Evolutionary conservation across 2,797 vertebrate genomes (phyloP), one percentile per base, ranked within the genome.

Genomic region (Tadarida brasiliensis): DNA sequence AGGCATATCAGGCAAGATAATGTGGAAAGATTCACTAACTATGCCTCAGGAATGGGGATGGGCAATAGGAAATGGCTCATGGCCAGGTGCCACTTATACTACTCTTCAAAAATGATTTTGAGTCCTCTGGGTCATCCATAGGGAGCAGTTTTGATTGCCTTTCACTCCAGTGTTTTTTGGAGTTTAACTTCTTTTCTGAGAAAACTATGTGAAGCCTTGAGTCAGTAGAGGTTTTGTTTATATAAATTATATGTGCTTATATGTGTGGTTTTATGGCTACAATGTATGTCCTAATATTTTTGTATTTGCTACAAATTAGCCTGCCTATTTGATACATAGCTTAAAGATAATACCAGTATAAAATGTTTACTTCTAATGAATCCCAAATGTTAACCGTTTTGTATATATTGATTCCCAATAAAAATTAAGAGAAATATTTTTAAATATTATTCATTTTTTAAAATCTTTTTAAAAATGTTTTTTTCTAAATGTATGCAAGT

Each of bases 351-450:
- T 67, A 89, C 15, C 20, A 1, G 1, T 44, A 86, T 77, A 73
- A 76, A 83, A 67, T 57, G 20, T 39, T 68, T 51, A 30, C 44
- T 92, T 87, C 94, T 73, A 4, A 76, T 87, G 81, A 68, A 81
- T 44, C 30, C 26, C n/a, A 95, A 92, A 87, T 90, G 30, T 81
- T 91, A 89, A 73, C 9, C 15, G 85, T 70, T 95, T 84, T 17
- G 0, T 94, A 71, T 17, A 84, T 74, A 91, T 1, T 2, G 24
- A 81, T 94, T 94, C 26, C 49, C 54, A 56, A 59, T 35, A 80
- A 87, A 51, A 90, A 90, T 77, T 33, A n/a, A 44, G 16, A 89
- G 51, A 90, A 86, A 59, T 74, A 83, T 87, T 83, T 96, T 33
- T 19, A 94, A 87, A 83, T 80, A 61, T 54, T 87, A 83, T 16